Conservation (phyloP, 2,797 vertebrate genomes). For the Mallotus villosus region DNA sequence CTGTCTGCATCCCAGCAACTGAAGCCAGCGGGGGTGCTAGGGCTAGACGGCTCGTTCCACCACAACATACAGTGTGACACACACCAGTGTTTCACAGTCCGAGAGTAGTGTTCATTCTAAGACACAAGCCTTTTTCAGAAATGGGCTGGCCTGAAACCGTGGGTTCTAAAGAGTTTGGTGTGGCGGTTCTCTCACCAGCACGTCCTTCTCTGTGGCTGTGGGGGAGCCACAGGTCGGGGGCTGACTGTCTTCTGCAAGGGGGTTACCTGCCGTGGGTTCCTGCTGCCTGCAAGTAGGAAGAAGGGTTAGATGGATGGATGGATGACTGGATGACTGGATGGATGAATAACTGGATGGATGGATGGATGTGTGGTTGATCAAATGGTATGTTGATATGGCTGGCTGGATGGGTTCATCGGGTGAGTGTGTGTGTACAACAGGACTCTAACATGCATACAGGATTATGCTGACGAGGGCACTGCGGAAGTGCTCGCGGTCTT, state of each 20-base stretch:
- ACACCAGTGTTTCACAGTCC: neutral
- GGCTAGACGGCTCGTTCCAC: too few relatives aligned
- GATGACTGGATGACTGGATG: neutral
- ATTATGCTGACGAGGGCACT: conserved; percentile 76
- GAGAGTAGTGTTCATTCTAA: neutral
- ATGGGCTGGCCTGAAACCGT: neutral
- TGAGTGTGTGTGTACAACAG: neutral
- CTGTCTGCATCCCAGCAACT: too few relatives aligned
- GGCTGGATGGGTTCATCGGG: neutral
- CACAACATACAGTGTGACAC: neutral
- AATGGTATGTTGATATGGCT: too few relatives aligned
- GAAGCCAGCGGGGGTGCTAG: too few relatives aligned
- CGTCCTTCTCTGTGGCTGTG: conserved; percentile 63
- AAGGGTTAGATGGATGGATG: neutral
- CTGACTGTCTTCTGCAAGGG: conserved; percentile 45
- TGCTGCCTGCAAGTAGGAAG: conserved; percentile 63
- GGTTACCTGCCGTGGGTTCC: conserved; percentile 47
- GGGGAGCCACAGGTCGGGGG: conserved; percentile 33
- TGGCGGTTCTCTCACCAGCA: conserved; percentile 68
- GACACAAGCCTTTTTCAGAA: conserved; percentile 4
- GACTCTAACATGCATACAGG: conserved; percentile 53
- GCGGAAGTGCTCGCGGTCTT: conserved; percentile 68
- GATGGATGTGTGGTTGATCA: neutral
- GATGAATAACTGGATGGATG: neutral
- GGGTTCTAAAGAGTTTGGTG: neutral